A percentile compares a stretch with the other conserved stretches of the same genome.
These are phyloP conservation scores for Venustoraphidia nigricollis DNA, from an alignment of 2,888 invertebrate genomes.

Conservation along the genomic window DNA sequence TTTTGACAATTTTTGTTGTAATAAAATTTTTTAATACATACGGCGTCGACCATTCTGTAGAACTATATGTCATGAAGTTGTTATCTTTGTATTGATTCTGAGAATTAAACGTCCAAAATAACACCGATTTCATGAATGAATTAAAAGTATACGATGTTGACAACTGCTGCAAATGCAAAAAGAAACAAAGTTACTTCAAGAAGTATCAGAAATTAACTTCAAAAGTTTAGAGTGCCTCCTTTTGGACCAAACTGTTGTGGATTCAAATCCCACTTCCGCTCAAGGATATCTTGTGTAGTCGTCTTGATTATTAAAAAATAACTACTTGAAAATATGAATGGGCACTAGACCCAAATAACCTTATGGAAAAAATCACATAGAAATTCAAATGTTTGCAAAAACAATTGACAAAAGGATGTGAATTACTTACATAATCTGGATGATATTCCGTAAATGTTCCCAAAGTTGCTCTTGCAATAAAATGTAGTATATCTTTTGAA, in stretches of 20 bases:
- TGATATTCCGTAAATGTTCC: constrained; percentile 48
- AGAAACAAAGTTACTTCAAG: too few relatives aligned
- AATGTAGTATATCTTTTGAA: constrained; percentile 57
- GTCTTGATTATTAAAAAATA: too few relatives aligned
- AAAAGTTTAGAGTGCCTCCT: too few relatives aligned
- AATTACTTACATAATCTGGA: constrained; percentile 29
- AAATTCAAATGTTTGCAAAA: too few relatives aligned
- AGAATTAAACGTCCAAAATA: constrained; percentile 19
- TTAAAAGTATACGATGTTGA: constrained; percentile 2
- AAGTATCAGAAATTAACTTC: too few relatives aligned
- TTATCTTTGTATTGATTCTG: constrained; percentile 8
- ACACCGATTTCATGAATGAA: constrained; percentile 9
- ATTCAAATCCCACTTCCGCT: too few relatives aligned
- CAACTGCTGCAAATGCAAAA: constrained; percentile 1
- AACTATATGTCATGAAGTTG: not conserved
- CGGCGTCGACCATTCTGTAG: constrained; percentile 8
- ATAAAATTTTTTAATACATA: constrained; percentile 1
- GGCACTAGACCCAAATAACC: too few relatives aligned
- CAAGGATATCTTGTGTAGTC: too few relatives aligned
- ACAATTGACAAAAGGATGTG: not conserved
- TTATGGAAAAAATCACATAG: too few relatives aligned
- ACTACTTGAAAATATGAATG: too few relatives aligned
- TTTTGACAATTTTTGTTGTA: too few relatives aligned
- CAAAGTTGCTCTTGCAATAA: constrained; percentile 58
- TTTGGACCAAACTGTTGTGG: too few relatives aligned